Evolutionary conservation across 2,797 vertebrate genomes (phyloP), one percentile per base, ranked within the genome.

Genomic region (Oophaga sylvatica): DNA sequence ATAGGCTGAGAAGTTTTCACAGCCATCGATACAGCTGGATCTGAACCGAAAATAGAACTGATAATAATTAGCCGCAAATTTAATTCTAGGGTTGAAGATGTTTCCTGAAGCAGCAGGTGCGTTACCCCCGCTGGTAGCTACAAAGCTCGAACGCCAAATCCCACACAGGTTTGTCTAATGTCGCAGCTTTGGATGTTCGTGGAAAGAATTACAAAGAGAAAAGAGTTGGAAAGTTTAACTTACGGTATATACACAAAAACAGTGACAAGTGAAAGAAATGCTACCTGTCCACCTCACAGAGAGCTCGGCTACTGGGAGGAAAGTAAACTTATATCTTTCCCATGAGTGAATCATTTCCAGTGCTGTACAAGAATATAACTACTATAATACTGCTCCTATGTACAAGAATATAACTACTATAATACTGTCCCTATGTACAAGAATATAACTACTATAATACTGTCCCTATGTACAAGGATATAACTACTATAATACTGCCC

Each of bases 1-100:
- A 31, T 73, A n/a, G 81, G 31, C 11, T 11, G 22, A 77, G 22
- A 1, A 15, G 45, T 22, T 71, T 41, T 59, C 19, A 2, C 1
- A 56, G 26, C 53, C 81, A 73, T 83, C 20, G 16, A 57, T 71
- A 71, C 81, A 83, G 81, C 81, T 73, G 81, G 11, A 57, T 73
- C 53, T 5, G 1, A 35, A 22, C 81, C 65, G 0, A 59, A 83
- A 83, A 70, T 71, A 71, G 81, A 19, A 83, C 1, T 41, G 60
- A 0, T 71, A 56, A 83, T 83, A 83, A 71, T 83, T 59, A 83
- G 81, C 11, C 71, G 57, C 13, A 5, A 59, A 11, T 35, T 15
- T 83, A 71, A 57, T 70, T 83, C 81, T 20, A 83, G 67, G 26
- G 65, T 22, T 29, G 67, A 71, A 57, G 65, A 71, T 80, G 81